phyloP scores from a whole-genome alignment of 1,140 invertebrate genomes.

The Rhopalosiphum maidis region DNA sequence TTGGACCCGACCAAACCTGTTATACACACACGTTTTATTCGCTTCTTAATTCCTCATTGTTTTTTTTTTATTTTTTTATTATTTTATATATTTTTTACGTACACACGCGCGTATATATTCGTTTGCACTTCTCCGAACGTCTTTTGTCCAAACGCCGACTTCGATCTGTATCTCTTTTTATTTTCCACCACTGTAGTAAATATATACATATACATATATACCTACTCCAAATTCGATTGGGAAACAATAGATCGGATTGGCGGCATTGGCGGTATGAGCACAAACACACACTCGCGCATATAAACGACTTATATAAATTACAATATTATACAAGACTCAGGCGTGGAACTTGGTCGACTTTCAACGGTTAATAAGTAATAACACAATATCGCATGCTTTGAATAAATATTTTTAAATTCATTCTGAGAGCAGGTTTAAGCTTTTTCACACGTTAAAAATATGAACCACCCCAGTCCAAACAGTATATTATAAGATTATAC shows the following conservation, averaged over 20 bases:
- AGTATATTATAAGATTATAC: background rate
- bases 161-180: constrained; percentile 52
- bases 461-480: background rate
- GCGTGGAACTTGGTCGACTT: background rate
- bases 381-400: background rate
- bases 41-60: constrained; percentile 57
- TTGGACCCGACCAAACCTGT: constrained; percentile 55
- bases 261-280: background rate
- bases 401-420: background rate
- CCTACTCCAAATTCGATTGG: constrained; percentile 51
- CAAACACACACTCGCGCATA: background rate
- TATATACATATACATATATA: background rate
- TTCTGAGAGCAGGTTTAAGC: too few species aligned
- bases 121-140: constrained; percentile 57
- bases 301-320: background rate
- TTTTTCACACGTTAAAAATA: background rate
- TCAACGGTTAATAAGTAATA: background rate
- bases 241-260: constrained; percentile 48
- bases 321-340: background rate
- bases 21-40: constrained; percentile 54
- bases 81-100: constrained; percentile 41
- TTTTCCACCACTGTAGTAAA: constrained; percentile 2
- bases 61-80: constrained; percentile 46
- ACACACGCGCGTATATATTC: constrained; percentile 29
- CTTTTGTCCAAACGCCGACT: constrained; percentile 56